phyloP scores from a whole-genome alignment of 2,797 vertebrate species.

The Tokudaia muenninki region DNA sequence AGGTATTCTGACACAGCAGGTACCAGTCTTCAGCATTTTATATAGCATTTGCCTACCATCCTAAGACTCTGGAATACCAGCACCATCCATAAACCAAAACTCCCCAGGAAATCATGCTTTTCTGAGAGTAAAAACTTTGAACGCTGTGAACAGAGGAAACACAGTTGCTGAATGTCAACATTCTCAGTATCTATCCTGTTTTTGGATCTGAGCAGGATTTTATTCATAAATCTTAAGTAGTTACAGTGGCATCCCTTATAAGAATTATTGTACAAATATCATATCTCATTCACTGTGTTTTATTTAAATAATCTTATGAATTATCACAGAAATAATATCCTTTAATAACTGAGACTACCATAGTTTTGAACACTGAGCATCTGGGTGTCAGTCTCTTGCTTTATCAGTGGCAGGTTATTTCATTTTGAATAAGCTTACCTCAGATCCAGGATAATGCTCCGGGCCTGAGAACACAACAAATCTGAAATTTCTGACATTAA shows the following conservation, averaged over 20 bases:
- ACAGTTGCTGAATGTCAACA: background rate
- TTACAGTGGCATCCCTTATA: background rate
- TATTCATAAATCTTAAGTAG: slow-evolving; percentile 29
- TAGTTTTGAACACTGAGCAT: slow-evolving; percentile 8
- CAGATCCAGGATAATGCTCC: no score
- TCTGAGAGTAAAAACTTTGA: background rate
- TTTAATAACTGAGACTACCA: background rate
- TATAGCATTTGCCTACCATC: background rate
- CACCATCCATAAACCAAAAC: background rate
- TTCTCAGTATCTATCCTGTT: background rate
- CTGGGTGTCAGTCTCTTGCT: background rate
- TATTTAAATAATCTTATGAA: background rate
- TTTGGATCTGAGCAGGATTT: background rate
- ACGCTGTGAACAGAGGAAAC: background rate
- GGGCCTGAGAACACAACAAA: background rate
- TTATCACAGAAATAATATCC: background rate
- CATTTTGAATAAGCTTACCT: background rate
- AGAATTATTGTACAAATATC: background rate
- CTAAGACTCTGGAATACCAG: background rate
- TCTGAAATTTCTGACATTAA: background rate
- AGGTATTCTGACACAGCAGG: background rate
- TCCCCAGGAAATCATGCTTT: background rate
- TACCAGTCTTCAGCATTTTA: background rate
- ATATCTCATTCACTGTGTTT: background rate
- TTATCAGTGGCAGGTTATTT: background rate